phyloP scores from a whole-genome alignment of 2,888 invertebrate genomes.

The Torymus tubicola region DNA sequence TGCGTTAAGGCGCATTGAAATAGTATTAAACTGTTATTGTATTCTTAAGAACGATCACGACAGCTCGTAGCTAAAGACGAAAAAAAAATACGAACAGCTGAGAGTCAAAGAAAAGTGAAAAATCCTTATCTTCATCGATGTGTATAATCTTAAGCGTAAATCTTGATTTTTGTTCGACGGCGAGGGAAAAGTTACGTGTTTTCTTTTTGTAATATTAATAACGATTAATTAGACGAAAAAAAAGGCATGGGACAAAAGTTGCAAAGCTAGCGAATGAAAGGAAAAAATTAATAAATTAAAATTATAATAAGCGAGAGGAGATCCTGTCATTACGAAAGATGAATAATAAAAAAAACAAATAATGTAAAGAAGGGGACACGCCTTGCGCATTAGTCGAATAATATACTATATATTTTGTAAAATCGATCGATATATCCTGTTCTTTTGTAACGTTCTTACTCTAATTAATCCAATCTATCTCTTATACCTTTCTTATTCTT shows the following conservation, averaged over 20 bases:
- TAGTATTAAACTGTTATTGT: slow-evolving; percentile 52
- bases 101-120: background rate
- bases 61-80: too few species aligned
- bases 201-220: slow-evolving; percentile 12
- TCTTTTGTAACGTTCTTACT: slow-evolving; percentile 49
- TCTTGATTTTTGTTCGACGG: slow-evolving; percentile 13
- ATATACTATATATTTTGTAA: slow-evolving; percentile 43
- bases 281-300: background rate
- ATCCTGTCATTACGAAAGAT: slow-evolving; percentile 26
- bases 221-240: slow-evolving; percentile 34
- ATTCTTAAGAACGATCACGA: slow-evolving; percentile 19
- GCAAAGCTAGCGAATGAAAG: slow-evolving; percentile 38
- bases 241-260: slow-evolving; percentile 57
- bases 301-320: slow-evolving; percentile 39
- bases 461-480: slow-evolving; percentile 31
- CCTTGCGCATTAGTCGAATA: slow-evolving; percentile 52
- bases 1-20: background rate
- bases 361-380: slow-evolving; percentile 16
- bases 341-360: slow-evolving; percentile 33
- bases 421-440: slow-evolving; percentile 30
- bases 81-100: too few species aligned
- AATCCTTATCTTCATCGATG: too few species aligned
- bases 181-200: slow-evolving; percentile 20
- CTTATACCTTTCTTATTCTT: slow-evolving; percentile 22
- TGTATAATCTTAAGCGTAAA: background rate